Evolutionary conservation across 2,113 vertebrate genomes (phyloP), one percentile per base, ranked within the genome.

Genomic region (Ploceus nigricollis): DNA sequence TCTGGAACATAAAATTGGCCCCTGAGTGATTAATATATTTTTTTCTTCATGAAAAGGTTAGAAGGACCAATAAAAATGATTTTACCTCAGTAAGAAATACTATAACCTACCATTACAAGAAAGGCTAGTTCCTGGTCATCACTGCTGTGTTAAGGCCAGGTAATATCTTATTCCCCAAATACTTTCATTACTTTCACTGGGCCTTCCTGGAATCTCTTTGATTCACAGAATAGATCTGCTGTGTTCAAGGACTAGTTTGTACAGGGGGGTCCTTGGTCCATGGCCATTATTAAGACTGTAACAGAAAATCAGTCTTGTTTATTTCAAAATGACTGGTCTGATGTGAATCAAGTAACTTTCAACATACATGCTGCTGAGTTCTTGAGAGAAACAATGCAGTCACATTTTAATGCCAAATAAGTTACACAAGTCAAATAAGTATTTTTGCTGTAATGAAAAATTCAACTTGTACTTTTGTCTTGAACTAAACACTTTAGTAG

Each of bases 391-490:
- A 86, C 24, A 89, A 60, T 40, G 51, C 31, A 51, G 48, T 92
- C 48, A 45, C 5, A 35, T 83, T 93, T 64, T 60, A 90, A 80
- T 82, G 85, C 60, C 78, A 91, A 96, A 73, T 83, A 77, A 84
- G 16, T 75, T 68, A 82, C 20, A 65, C 10, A 82, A 72, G 42
- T 91, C 31, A 89, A 71, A 44, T 58, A 42, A 50, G 22, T 72
- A 86, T 90, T 96, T 95, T 91, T 89, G 83, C n/a, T 92, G 31
- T 77, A 83, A 80, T 37, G 47, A 90, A 42, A 69, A 83, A 45
- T 5, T 33, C 14, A 61, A 69, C 13, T 82, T 90, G 50, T 71
- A 47, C 80, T 90, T 94, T 80, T 77, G 30, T 78, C 72, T 90
- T 44, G 42, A 90, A 72, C 16, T 60, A 53, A 90, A 35, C 16